Base-by-base conservation (phyloP, 2,888 invertebrate species). In the Psylliodes chrysocephalus region DNA sequence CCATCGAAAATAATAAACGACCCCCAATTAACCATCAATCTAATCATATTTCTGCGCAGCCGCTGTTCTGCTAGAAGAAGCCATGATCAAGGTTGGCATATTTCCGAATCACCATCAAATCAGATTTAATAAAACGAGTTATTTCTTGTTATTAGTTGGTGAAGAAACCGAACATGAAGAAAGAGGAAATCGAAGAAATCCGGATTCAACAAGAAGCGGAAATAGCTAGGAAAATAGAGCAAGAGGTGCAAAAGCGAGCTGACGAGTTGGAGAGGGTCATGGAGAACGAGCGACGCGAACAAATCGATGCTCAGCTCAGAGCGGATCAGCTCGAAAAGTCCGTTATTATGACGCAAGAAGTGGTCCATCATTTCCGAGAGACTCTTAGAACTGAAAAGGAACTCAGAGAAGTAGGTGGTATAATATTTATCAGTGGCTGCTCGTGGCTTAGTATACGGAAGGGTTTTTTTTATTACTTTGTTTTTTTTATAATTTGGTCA, bases 241-340 rank as follows among this genome's bases (percentile, higher is more conserved):
- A n/a, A n/a, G 72, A 76, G 18, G 67, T 67, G 22, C 66, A 68
- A n/a, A 28, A 73, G 76, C n/a, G 14, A 40, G 72, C 10, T n/a
- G 75, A 77, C 55, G 80, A 80, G 47, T 66, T 71, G 10, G 71
- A 70, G 53, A 74, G 70, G 1, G 78, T 77, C 0, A 75, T 78
- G 7, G 78, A 76, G 38, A 79, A 77, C 54, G 79, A 89, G 22
- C 77, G 76, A 55, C 69, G 69, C 12, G 79, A 82, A 40, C 62
- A 64, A 0, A 52, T 66, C 12, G 81, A 82, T 52, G 79, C 79
- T 22, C 49, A 63, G 2, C 12, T 74, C 7, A 67, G 82, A 4
- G 59, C 71, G 12, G 79, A 82, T 25, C 81, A 82, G 52, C 62
- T 82, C 15, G 53, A 67, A 10, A 69, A 65, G 44, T 22, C 68